Base-by-base conservation (phyloP, 37 sponge, comb jelly and placozoan genomes). In the Theonella swinhoei region DNA sequence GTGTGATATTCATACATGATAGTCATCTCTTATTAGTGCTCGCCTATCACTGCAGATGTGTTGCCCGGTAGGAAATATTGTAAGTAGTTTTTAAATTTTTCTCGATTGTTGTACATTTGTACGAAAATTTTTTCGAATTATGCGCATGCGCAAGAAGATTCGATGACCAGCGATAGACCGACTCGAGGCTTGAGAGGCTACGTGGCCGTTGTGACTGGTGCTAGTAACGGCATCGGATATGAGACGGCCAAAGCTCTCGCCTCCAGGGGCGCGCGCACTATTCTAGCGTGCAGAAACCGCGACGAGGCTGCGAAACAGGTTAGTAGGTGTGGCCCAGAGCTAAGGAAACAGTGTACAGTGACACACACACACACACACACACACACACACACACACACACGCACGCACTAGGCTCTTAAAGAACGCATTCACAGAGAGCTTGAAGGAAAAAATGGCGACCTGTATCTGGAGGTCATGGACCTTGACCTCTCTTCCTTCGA, bases 341-440 rank as follows among this genome's bases (percentile, higher is more conserved):
- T 11, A n/a, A n/a, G n/a, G n/a, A n/a, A n/a, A n/a, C n/a, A n/a
- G n/a, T n/a, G n/a, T n/a, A n/a, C 9, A 72, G 23, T 33, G 35
- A 8, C 75, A 74, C 68, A 67, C 68, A 72, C 39, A 37, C 39
- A 72, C 74, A 72, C 75, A 74, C 42, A 42, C 71, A 70, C 71
- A 30, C 71, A 70, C 75, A 74, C 22, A 24, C 54, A 39, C 39
- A 39, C 54, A 42, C 4, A 39, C 42, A 39, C 26, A 36, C 41
- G 35, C 74, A 72, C 11, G 19, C 54, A 42, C 25, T 3, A 29
- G 3, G 24, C 9, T 63, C 26, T 63, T 2, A 29, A 2, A 7
- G 3, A 3, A 2, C 26, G 60, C 19, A 58, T 19, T 58, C 19
- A n/a, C n/a, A n/a, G n/a, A n/a, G n/a, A 58, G 60, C 60, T 58